These are phyloP conservation scores for Nomada flava DNA, from an alignment of 2,888 invertebrate genomes.

Conservation along the genomic window DNA sequence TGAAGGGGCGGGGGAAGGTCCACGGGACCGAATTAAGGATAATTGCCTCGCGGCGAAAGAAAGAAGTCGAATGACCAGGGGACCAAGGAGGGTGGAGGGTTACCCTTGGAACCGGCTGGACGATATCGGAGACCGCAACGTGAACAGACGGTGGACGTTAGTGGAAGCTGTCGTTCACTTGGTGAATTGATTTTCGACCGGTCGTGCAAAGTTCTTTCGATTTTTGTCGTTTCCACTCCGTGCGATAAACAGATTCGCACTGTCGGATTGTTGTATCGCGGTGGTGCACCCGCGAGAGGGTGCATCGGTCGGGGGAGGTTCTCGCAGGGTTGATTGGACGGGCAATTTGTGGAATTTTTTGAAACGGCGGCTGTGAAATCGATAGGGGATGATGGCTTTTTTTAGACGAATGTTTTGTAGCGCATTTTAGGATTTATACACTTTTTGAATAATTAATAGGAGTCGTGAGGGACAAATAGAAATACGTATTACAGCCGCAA, in stretches of 20 bases:
- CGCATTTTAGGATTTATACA: too few relatives aligned
- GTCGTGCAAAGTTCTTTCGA: constrained; percentile 12
- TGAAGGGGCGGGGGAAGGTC: constrained; percentile 27
- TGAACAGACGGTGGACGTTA: constrained; percentile 14
- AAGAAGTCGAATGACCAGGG: constrained; percentile 24
- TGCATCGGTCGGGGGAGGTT: too few relatives aligned
- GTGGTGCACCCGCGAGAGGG: too few relatives aligned
- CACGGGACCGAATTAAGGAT: constrained; percentile 76
- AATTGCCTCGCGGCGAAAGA: constrained; percentile 73
- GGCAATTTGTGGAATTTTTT: too few relatives aligned
- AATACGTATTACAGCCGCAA: too few relatives aligned
- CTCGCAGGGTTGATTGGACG: too few relatives aligned
- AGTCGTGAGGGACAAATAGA: too few relatives aligned
- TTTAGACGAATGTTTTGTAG: too few relatives aligned
- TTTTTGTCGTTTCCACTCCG: constrained; percentile 29
- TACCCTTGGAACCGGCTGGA: constrained; percentile 45
- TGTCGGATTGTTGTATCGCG: too few relatives aligned
- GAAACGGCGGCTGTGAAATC: too few relatives aligned
- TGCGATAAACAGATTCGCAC: background rate
- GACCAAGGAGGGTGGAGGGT: constrained; percentile 27
- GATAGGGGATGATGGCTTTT: too few relatives aligned
- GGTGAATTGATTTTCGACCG: constrained; percentile 65
- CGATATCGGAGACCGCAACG: constrained; percentile 55
- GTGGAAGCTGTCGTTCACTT: constrained; percentile 58
- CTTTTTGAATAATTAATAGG: too few relatives aligned